These are phyloP conservation scores for Drosophila truncata DNA, from an alignment of 1,140 invertebrate genomes.

Conservation along the genomic window DNA sequence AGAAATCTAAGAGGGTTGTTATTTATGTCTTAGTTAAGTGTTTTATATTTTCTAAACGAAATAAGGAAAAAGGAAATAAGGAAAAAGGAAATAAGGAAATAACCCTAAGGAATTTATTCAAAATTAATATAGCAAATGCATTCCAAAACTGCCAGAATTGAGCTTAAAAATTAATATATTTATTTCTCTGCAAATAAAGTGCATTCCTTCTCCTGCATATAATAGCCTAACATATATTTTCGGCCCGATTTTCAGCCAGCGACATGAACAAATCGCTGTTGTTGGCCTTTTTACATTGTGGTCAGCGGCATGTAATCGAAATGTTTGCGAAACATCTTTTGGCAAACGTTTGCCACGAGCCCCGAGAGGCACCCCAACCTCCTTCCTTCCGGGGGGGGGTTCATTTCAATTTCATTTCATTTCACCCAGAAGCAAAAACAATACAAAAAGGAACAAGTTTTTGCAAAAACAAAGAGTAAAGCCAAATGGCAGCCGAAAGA, in stretches of 20 bases:
- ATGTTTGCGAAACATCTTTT: slow-evolving; percentile 74
- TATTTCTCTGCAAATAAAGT: neutral
- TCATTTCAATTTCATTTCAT: slow-evolving; percentile 71
- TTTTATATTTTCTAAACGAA: too few species aligned
- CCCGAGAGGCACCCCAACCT: slow-evolving; percentile 36
- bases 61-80: too few species aligned
- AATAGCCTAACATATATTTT: slow-evolving; percentile 6
- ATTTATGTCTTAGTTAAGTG: too few species aligned
- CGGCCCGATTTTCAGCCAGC: neutral
- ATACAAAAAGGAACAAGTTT: slow-evolving; percentile 39
- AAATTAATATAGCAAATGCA: too few species aligned
- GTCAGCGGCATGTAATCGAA: slow-evolving; percentile 37
- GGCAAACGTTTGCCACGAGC: slow-evolving; percentile 70
- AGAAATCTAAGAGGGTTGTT: too few species aligned
- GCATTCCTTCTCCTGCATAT: neutral
- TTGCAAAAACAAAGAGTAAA: slow-evolving; percentile 15
- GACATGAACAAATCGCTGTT: slow-evolving; percentile 25
- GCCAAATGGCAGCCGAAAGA: slow-evolving; percentile 22
- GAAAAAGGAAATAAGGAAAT: too few species aligned
- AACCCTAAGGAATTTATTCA: too few species aligned
- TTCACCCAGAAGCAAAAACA: slow-evolving; percentile 28
- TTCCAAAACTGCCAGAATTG: too few species aligned
- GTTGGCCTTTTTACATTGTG: slow-evolving; percentile 41
- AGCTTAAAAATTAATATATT: neutral
- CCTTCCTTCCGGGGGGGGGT: too few species aligned